Base-by-base conservation (phyloP, 1,140 invertebrate genomes). In the Neuroterus valhalla region DNA sequence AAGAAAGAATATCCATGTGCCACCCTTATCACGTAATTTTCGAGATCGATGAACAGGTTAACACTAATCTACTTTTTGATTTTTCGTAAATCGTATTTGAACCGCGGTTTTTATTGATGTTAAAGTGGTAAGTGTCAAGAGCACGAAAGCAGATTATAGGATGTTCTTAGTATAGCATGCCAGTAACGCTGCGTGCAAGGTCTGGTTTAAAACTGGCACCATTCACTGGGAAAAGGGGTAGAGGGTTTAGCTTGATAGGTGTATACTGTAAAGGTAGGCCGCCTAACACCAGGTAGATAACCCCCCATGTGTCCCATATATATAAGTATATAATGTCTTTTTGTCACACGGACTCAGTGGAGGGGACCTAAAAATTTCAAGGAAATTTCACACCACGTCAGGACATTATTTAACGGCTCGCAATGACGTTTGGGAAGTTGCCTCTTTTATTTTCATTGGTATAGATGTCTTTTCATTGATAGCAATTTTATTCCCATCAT, bases 181-280 rank as follows among this genome's bases (percentile, higher is more conserved):
- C 82, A 84, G 88, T 89, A 85, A 85, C 80, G 85, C 74, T 80
- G 81, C 87, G 86, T 85, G 81, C 82, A 82, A 87, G 83, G 85
- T 88, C 86, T 85, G 80, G 80, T 82, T 83, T 80, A 84, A 86
- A 88, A 90, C 88, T 90, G 87, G 82, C 84, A 85, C 83, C 84
- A 81, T 81, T 81, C 77, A 71, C 68, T 72, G 52, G 74, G 76
- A 77, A 86, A 88, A 86, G 86, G 87, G 88, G 86, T 88, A 80
- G 55, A 26, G 55, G 23, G 79, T 78, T 83, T 81, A 78, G 71
- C 78, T 66, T 76, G 69, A 72, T 78, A 62, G 26, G 55, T 62
- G 26, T 62, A 62, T 26, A n/a, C n/a, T n/a, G n/a, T n/a, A n/a
- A n/a, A 26, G 52, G 11, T 21, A 62, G 11, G 52, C 31, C 23